phyloP scores from a whole-genome alignment of 2,113 vertebrate genomes.

The Emydocephalus ijimae region DNA sequence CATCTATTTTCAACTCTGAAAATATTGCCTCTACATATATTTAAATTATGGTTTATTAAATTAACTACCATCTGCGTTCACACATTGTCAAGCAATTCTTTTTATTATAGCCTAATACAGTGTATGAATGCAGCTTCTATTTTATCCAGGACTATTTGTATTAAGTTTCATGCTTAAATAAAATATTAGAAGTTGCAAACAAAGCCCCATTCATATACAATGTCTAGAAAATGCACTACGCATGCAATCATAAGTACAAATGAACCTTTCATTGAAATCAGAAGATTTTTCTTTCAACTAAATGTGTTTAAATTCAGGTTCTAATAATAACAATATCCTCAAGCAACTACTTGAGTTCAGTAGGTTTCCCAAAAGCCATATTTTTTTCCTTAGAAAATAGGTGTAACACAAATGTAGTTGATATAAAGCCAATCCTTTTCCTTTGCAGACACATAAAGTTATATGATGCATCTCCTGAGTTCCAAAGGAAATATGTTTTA shows the following conservation, averaged over 20 bases:
- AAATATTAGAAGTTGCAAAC: slow-evolving; percentile 1
- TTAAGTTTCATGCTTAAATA: not conserved
- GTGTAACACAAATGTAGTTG: slow-evolving; percentile 15
- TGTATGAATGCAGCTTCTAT: not conserved
- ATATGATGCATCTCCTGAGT: slow-evolving; percentile 44
- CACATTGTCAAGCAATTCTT: not conserved
- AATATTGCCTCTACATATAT: not conserved
- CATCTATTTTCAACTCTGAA: not conserved
- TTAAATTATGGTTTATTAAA: not conserved
- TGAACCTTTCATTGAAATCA: slow-evolving; percentile 8
- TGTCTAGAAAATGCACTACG: not conserved
- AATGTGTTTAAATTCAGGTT: slow-evolving; percentile 8
- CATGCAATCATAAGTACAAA: not conserved
- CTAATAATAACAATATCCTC: not conserved
- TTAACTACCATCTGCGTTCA: not conserved
- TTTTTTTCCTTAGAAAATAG: slow-evolving; percentile 7
- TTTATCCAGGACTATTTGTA: not conserved
- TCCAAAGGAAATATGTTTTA: slow-evolving; percentile 55
- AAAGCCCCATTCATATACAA: not conserved
- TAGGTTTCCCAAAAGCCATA: not conserved
- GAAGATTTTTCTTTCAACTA: not conserved
- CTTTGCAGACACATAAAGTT: slow-evolving; percentile 43
- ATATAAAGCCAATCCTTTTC: slow-evolving; percentile 33
- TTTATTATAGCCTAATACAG: not conserved
- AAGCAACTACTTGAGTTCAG: slow-evolving; percentile 20